Evolutionary conservation across 2,797 vertebrate species (phyloP), one percentile per base, ranked within the genome.

Genomic region (Sebastes aleutianus): DNA sequence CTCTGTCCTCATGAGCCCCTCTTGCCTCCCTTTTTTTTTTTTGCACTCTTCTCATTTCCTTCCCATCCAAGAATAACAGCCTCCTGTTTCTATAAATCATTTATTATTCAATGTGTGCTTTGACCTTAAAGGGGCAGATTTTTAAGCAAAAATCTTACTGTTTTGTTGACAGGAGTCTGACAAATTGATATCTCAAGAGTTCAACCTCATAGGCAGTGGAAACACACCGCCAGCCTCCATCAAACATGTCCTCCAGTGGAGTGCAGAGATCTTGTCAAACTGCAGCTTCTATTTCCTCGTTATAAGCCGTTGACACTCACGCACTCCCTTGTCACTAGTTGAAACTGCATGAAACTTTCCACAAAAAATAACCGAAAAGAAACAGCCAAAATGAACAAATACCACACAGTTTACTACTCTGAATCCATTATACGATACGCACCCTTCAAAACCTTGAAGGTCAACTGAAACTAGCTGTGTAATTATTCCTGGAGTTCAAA

Each of bases 201-300:
- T 83, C 26, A 77, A 39, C 62, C 59, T 72, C 20, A 74, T 18
- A 36, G 69, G 27, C 34, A 76, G 8, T 34, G 47, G 26, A 76
- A 72, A 56, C 27, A 22, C 57, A 50, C 20, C 6, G 7, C 22
- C 71, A 80, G 57, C 66, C 61, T 74, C 73, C 9, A 53, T 76
- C 72, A 83, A 78, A 85, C 34, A 59, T 67, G 74, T 59, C 76
- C 70, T 74, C 50, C 68, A 66, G 85, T 24, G 16, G 54, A 71
- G 68, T 47, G 68, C 43, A 59, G 73, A 76, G 78, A 75, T 71
- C 65, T 85, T 69, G 77, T 70, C 78, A 66, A 78, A 70, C 64
- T 26, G 26, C 65, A 64, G 71, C 70, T 58, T 73, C 43, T 32
- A 8, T 80, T 88, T 81, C 59, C 54, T 36, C 34, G 27, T 22